Conservation (phyloP, 1,140 invertebrate genomes). For the Diorhabda sublineata region DNA sequence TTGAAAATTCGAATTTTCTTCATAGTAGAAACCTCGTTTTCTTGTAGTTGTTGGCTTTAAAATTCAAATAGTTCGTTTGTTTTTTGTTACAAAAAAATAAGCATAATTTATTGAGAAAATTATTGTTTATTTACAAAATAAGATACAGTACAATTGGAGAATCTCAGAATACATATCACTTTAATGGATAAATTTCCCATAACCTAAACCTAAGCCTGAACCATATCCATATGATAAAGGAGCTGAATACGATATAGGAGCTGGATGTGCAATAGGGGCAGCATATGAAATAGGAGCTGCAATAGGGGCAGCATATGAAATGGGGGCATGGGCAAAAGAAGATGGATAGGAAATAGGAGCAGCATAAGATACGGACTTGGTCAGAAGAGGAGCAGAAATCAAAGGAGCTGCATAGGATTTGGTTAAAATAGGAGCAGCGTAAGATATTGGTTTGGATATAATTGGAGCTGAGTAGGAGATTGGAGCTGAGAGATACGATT, state of each 20-base stretch:
- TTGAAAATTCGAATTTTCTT: too few relatives aligned
- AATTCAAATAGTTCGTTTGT: too few relatives aligned
- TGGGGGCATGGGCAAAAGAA: slow-evolving; percentile 10
- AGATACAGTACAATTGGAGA: too few relatives aligned
- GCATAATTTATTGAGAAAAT: slow-evolving; percentile 20
- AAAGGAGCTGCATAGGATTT: slow-evolving; percentile 25
- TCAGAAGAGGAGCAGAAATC: slow-evolving; percentile 19
- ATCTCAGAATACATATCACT: slow-evolving; percentile 13
- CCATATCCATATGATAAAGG: slow-evolving; percentile 21
- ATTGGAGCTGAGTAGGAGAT: slow-evolving; percentile 9
- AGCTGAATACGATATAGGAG: slow-evolving; percentile 25
- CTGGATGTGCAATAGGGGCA: slow-evolving; percentile 9
- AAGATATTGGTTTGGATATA: slow-evolving; percentile 3
- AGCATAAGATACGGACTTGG: slow-evolving; percentile 7
- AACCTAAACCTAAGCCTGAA: slow-evolving; percentile 12
- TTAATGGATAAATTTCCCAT: slow-evolving; percentile 17
- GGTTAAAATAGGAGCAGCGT: slow-evolving; percentile 20
- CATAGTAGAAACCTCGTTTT: too few relatives aligned
- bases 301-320: slow-evolving; percentile 21
- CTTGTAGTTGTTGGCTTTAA: too few relatives aligned
- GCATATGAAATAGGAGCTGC: slow-evolving; percentile 10
- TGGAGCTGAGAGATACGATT: neutral
- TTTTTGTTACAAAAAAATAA: neutral
- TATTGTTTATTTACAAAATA: slow-evolving; percentile 8
- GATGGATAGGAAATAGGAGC: slow-evolving; percentile 5